Conservation (phyloP, 2,888 invertebrate genomes). For the Taphrorychus bicolor region DNA sequence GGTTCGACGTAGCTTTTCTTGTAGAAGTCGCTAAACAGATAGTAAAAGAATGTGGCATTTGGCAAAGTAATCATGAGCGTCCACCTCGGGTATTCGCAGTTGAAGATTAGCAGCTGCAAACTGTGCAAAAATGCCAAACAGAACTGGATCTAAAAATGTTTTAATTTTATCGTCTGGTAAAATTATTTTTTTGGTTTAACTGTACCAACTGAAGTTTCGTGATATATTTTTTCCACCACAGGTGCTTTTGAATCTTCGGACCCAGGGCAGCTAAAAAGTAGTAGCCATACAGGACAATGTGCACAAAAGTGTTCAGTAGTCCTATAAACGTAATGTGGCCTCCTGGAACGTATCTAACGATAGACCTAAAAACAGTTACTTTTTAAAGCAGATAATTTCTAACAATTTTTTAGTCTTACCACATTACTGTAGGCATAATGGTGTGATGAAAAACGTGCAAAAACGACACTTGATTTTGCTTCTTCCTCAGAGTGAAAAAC, state of each 20-base stretch:
- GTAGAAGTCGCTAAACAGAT: constrained; percentile 92
- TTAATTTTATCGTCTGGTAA: neutral
- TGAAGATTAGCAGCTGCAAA: constrained; percentile 82
- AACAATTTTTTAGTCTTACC: constrained; percentile 60
- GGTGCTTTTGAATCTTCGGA: constrained; percentile 41
- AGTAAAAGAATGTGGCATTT: constrained; percentile 92
- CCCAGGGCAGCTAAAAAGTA: constrained; percentile 33
- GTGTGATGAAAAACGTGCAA: constrained; percentile 94
- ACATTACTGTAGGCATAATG: constrained; percentile 92
- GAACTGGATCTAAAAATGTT: constrained; percentile 81
- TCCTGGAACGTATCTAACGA: constrained; percentile 80
- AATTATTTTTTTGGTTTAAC: neutral
- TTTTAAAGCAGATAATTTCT: neutral
- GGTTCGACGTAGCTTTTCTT: constrained; percentile 70
- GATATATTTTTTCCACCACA: constrained; percentile 88
- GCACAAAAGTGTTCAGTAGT: constrained; percentile 72
- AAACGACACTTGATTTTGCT: constrained; percentile 86
- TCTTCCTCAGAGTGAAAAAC: constrained; percentile 93
- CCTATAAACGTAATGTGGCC: constrained; percentile 76
- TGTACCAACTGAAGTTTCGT: constrained; percentile 79
- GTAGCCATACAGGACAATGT: constrained; percentile 54
- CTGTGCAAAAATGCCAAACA: constrained; percentile 87
- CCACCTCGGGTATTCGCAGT: constrained; percentile 89
- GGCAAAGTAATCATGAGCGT: constrained; percentile 83
- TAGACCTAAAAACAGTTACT: constrained; percentile 62